Conservation (phyloP, 2,797 vertebrate genomes). For the Monodelphis domestica region DNA sequence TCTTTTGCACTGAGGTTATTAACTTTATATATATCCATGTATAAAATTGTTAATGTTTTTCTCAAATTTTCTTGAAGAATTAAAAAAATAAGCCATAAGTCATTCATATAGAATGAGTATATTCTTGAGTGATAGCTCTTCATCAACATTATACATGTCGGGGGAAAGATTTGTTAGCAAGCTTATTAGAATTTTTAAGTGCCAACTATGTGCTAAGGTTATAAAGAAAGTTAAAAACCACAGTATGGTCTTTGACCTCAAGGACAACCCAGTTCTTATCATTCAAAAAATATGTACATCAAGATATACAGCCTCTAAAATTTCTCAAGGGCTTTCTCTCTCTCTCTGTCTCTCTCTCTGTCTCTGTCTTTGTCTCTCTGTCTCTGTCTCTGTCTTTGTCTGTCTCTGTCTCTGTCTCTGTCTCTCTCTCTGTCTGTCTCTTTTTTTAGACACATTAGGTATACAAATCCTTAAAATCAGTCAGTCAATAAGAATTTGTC, state of each 20-base stretch:
- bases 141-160: conserved; percentile 92
- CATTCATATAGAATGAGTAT: conserved; percentile 91
- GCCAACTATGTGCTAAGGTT: neutral
- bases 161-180: conserved; percentile 81
- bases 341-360: too few relatives aligned
- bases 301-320: conserved; percentile 90
- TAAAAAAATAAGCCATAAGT: conserved; percentile 90
- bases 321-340: conserved; percentile 84
- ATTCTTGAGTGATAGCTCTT: conserved; percentile 91
- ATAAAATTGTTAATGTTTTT: conserved; percentile 89
- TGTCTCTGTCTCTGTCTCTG: too few relatives aligned
- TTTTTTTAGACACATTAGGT: conserved; percentile 87
- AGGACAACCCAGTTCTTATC: conserved; percentile 88
- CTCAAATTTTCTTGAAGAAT: conserved; percentile 89
- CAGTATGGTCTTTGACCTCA: neutral
- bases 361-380: too few relatives aligned
- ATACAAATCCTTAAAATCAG: conserved; percentile 87
- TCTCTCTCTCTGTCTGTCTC: too few relatives aligned
- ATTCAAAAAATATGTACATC: conserved; percentile 94
- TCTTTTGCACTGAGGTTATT: conserved; percentile 87
- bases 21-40: conserved; percentile 89
- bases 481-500: conserved; percentile 53
- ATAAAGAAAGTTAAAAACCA: neutral
- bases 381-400: too few relatives aligned
- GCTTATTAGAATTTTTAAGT: too few relatives aligned